phyloP scores from a whole-genome alignment of 2,113 vertebrate species.

The Carettochelys insculpta region DNA sequence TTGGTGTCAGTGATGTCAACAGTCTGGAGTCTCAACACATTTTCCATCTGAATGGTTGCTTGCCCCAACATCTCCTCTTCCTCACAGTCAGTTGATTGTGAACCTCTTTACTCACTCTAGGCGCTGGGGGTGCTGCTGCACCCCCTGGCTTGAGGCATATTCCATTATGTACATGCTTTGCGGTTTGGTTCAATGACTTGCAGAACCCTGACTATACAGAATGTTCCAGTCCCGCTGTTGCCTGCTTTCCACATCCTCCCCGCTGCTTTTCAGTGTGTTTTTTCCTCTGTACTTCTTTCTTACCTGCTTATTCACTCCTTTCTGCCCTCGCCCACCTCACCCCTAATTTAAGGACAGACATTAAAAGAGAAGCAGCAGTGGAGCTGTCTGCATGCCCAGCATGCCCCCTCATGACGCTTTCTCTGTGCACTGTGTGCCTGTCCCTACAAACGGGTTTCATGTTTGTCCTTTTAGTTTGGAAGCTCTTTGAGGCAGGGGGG shows the following conservation, averaged over 20 bases:
- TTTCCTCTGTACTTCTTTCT: not conserved
- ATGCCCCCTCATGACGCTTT: too few relatives aligned
- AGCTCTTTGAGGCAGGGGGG: not conserved
- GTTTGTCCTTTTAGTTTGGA: not conserved
- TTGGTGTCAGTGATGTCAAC: not conserved
- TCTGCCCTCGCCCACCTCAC: not conserved
- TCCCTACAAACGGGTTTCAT: not conserved
- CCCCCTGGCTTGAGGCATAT: too few relatives aligned
- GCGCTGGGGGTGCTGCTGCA: too few relatives aligned
- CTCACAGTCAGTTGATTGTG: not conserved
- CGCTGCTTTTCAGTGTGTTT: not conserved
- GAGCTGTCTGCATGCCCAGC: not conserved
- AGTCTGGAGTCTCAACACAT: not conserved
- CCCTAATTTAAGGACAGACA: not conserved
- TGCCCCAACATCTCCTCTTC: not conserved
- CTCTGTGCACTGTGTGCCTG: not conserved
- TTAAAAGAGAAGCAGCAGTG: not conserved
- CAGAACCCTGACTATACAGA: too few relatives aligned
- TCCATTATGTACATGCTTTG: too few relatives aligned
- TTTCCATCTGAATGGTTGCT: not conserved
- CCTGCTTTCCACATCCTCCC: not conserved
- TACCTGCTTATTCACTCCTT: not conserved
- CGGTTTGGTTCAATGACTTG: too few relatives aligned
- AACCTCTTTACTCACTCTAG: not conserved
- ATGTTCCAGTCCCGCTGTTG: too few relatives aligned